These are phyloP conservation scores for Camponotus pennsylvanicus DNA, from an alignment of 1,140 invertebrate genomes.

Conservation along the genomic window DNA sequence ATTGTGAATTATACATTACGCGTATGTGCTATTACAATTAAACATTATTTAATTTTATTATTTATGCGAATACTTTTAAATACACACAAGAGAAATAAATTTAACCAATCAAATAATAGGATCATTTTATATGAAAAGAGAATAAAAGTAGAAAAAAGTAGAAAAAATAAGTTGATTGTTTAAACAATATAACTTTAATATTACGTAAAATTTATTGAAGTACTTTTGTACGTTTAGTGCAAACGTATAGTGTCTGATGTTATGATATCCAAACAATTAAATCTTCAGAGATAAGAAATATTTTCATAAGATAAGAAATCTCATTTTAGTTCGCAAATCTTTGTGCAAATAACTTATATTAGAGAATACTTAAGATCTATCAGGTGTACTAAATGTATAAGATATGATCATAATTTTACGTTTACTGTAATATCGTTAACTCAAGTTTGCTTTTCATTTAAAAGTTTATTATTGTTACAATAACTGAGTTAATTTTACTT, in stretches of 20 bases:
- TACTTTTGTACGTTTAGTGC: no score
- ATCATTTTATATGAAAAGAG: no score
- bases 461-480: neutral
- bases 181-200: no score
- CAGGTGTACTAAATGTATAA: neutral
- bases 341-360: conserved; percentile 1
- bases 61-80: neutral
- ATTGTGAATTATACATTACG: neutral
- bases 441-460: neutral
- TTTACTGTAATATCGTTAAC: neutral
- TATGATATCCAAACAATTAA: no score
- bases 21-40: neutral
- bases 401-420: neutral
- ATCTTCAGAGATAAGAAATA: no score
- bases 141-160: no score
- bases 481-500: neutral
- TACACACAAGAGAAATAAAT: neutral
- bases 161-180: no score
- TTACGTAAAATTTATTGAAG: no score
- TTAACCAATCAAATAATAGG: neutral
- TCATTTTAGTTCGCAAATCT: neutral
- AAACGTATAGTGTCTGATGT: no score
- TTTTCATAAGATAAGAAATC: neutral
- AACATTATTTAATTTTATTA: neutral
- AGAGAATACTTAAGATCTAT: neutral